These are phyloP conservation scores for Aurelia sp. DNA, from an alignment of 30 jellyfish, hydroid and myxozoan genomes.

Conservation along the genomic window DNA sequence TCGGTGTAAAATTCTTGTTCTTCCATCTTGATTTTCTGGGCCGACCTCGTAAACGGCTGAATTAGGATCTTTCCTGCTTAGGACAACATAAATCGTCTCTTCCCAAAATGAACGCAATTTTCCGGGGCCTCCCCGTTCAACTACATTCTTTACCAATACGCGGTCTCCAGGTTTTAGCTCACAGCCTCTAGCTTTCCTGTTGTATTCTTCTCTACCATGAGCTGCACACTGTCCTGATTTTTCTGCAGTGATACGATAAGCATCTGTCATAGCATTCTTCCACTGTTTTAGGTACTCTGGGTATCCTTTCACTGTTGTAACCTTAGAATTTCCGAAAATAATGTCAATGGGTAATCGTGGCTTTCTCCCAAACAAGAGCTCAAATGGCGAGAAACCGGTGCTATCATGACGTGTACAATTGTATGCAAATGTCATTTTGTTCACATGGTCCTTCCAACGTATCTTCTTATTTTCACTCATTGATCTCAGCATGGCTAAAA, in stretches of 20 bases:
- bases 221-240: constrained; percentile 27
- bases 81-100: too few relatives aligned
- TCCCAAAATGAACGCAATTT: neutral
- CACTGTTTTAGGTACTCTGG: too few relatives aligned
- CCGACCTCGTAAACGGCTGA: too few relatives aligned
- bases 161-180: constrained; percentile 24
- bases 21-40: too few relatives aligned
- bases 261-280: too few relatives aligned
- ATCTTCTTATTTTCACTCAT: constrained; percentile 8
- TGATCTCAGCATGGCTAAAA: too few relatives aligned
- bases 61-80: too few relatives aligned
- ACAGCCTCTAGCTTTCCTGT: constrained; percentile 28
- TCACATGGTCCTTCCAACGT: constrained; percentile 24
- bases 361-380: constrained; percentile 8
- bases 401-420: constrained; percentile 6
- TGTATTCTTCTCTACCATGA: constrained; percentile 24
- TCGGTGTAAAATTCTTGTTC: neutral
- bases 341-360: constrained; percentile 18
- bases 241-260: constrained; percentile 26
- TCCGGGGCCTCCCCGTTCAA: constrained; percentile 1
- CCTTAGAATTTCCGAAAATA: too few relatives aligned
- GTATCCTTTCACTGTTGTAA: too few relatives aligned
- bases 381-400: neutral
- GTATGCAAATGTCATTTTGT: constrained; percentile 13
- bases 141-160: too few relatives aligned